Evolutionary conservation across 2,113 vertebrate species (phyloP), one percentile per base, ranked within the genome.

Genomic region (Camarhynchus parvulus): DNA sequence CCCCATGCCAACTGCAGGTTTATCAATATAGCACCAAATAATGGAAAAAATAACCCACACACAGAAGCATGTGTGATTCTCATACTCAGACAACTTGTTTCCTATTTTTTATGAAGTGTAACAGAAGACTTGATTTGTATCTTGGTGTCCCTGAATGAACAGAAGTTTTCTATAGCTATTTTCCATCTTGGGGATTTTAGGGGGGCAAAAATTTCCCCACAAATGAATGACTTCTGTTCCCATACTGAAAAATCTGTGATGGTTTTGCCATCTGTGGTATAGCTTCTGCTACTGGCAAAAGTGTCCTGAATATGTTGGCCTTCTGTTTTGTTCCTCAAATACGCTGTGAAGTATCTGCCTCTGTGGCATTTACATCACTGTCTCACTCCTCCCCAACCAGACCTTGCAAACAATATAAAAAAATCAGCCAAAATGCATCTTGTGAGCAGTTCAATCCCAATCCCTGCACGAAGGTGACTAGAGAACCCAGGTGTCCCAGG

Each of bases 301-400:
- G 50, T 33, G 41, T 84, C 67, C 81, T 4, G 2, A 72, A 73
- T 10, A 46, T 50, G 53, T 4, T 64, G 18, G 42, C 52, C 58
- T 91, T 85, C 91, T 95, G 66, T 62, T 91, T 87, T 46, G 8
- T 49, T 83, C 74, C 62, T 94, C 74, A 79, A 24, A 81, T 61
- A 59, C 6, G 28, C 17, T 27, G 27, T 24, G 52, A 39, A 83
- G 47, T 63, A 87, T 79, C 59, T 68, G 39, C 19, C 31, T 50
- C 20, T 27, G 31, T 42, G 62, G 67, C 28, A 90, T 92, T 89
- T 62, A 76, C 1, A 10, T 46, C 25, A 17, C 22, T 70, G 16
- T 42, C n/a, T 79, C 2, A 2, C n/a, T 82, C 49, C n/a, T 70
- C 11, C 49, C 18, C 58, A 79, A 1, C 7, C 4, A 79, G 41